phyloP scores from a whole-genome alignment of 2,888 invertebrate species.

The Galeopsomyia nigrocyanea region DNA sequence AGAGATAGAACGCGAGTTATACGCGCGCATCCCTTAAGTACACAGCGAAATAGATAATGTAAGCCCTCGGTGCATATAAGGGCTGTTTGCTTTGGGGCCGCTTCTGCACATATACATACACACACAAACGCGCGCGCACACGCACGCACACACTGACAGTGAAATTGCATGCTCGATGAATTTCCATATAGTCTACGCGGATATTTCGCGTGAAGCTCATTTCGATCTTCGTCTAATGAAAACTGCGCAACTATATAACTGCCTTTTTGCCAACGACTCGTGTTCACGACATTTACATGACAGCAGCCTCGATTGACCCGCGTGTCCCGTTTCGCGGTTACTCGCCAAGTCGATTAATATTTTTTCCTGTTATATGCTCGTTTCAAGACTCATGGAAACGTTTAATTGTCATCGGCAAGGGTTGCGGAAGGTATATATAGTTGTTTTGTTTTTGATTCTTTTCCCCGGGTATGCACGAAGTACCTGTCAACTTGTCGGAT shows the following conservation, averaged over 20 bases:
- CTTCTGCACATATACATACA: slow-evolving; percentile 55
- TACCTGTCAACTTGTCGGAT: slow-evolving; percentile 28
- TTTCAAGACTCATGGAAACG: slow-evolving; percentile 9
- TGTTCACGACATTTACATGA: slow-evolving; percentile 31
- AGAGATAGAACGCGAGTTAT: slow-evolving; percentile 45
- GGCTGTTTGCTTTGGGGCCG: slow-evolving; percentile 60
- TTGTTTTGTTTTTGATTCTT: slow-evolving; percentile 1
- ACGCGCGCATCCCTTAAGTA: slow-evolving; percentile 59
- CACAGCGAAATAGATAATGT: slow-evolving; percentile 63
- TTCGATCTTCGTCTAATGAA: no score
- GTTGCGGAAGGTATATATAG: not conserved
- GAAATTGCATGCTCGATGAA: no score
- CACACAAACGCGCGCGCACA: not conserved
- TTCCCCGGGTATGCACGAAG: not conserved
- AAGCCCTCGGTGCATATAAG: slow-evolving; percentile 55
- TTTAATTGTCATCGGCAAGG: slow-evolving; percentile 32
- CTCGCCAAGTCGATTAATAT: slow-evolving; percentile 27
- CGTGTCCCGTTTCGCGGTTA: slow-evolving; percentile 3
- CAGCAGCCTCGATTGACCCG: slow-evolving; percentile 36
- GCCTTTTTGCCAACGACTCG: not conserved
- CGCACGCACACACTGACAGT: not conserved
- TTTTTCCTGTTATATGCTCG: slow-evolving; percentile 14
- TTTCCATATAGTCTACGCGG: no score
- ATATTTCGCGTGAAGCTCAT: not conserved
- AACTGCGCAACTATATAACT: no score